A percentile compares a stretch with the other conserved stretches of the same genome.
Conservation (phyloP, 2,797 vertebrate species). For the Geotria australis region DNA sequence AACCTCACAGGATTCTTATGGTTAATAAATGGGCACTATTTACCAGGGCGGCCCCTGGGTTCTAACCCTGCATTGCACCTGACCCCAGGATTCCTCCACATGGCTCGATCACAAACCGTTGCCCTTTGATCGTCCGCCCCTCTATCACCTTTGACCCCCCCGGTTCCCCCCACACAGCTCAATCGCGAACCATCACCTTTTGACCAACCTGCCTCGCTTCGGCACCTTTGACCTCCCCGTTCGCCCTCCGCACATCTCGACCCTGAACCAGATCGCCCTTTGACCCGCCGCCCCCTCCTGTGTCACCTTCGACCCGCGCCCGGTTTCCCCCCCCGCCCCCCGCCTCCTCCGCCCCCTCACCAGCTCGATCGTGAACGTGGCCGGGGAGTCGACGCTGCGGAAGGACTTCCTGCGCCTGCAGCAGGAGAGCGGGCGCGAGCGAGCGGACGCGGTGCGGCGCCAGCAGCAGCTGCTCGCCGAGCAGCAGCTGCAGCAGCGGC, state of each 20-base stretch:
- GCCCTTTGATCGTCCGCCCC: no score
- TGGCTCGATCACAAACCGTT: not conserved
- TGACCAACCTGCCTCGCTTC: no score
- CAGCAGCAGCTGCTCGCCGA: conserved; percentile 24
- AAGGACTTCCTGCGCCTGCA: conserved; percentile 52
- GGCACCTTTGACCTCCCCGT: not conserved
- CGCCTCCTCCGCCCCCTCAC: conserved; percentile 3
- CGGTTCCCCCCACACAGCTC: conserved; percentile 13
- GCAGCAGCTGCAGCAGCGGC: conserved; percentile 37
- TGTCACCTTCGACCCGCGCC: no score
- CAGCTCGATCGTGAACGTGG: conserved; percentile 50
- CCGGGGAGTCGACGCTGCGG: conserved; percentile 47
- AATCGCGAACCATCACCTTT: conserved; percentile 20
- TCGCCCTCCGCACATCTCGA: no score
- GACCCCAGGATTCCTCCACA: not conserved
- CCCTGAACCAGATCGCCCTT: no score
- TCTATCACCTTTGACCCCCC: no score
- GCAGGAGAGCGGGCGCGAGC: conserved; percentile 51
- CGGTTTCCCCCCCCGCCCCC: not conserved
- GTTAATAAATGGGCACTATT: not conserved
- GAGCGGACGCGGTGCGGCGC: conserved; percentile 41
- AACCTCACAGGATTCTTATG: not conserved
- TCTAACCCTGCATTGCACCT: no score
- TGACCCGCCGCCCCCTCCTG: no score
- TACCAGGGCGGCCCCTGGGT: no score